Evolutionary conservation across 2,888 invertebrate genomes (phyloP), one percentile per base, ranked within the genome.

Genomic region (Dolomedes plantarius): DNA sequence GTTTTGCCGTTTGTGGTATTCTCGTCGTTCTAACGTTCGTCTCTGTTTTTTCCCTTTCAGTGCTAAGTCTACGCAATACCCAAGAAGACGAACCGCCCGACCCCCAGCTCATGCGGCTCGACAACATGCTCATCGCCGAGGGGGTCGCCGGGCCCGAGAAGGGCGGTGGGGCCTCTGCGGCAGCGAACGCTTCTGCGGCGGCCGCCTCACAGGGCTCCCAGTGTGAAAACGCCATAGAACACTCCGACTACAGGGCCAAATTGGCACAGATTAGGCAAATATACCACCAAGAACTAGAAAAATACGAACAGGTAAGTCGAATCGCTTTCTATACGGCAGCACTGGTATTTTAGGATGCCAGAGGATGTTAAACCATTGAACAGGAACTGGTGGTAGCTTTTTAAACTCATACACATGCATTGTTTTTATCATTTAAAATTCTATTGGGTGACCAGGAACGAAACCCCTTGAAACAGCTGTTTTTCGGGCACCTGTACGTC

Each of bases 241-340:
- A 99, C 93, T 98, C 99, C 87, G 99, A 99, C 93, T 99, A 99
- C 93, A 95, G 99, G 90, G 98, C 98, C 90, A 99, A 99, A 92
- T 94, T 99, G 90, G 97, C 98, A n/a, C 99, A 99, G 93, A 99
- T 99, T 92, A 94, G 99, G 87, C 97, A 97, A 93, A 99, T 99
- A 90, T 99, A 99, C 93, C 98, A 99, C 92, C 97, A 98, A 92
- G 99, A 99, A 93, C 93, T 99, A 91, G 98, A 98, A 93, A 99
- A 99, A 94, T 99, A 99, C 91, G 98, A 99, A 93, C 98, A 99
- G 93, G 94, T 94, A 89, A 89, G 91, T 89, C 19, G 27, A n/a
- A n/a, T n/a, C n/a, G n/a, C n/a, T n/a, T n/a, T n/a, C n/a, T n/a
- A n/a, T n/a, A n/a, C n/a, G n/a, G n/a, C n/a, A n/a, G n/a, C n/a